Conservation (phyloP, 2,113 vertebrate genomes). For the Dipodomys ordii region DNA sequence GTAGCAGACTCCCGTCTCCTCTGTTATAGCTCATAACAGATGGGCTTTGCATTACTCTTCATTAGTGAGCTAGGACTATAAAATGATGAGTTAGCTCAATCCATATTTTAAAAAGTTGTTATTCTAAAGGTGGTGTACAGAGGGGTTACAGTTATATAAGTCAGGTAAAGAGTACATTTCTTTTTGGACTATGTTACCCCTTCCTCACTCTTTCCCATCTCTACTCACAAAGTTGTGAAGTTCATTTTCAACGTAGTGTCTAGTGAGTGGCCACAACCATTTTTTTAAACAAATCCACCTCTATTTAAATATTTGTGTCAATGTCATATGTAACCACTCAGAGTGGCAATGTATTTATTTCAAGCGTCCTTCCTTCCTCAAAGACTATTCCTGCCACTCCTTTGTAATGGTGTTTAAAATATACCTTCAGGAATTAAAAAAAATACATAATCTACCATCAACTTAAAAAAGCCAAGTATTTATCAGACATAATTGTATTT, state of each 20-base stretch:
- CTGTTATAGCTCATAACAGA: constrained; percentile 38
- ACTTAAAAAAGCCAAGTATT: not conserved
- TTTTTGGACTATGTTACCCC: too few relatives aligned
- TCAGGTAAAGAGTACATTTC: too few relatives aligned
- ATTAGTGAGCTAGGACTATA: not conserved
- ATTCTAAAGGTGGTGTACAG: too few relatives aligned
- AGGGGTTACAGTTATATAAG: too few relatives aligned
- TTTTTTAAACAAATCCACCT: constrained; percentile 18
- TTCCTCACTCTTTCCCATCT: too few relatives aligned
- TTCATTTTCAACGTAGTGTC: too few relatives aligned
- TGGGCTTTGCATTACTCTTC: not conserved
- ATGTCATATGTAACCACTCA: not conserved
- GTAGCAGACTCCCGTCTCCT: not conserved
- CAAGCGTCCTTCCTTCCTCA: not conserved
- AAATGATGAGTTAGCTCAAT: constrained; percentile 42
- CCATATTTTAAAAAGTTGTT: not conserved
- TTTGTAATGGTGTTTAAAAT: not conserved
- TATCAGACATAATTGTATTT: not conserved
- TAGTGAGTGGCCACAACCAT: not conserved
- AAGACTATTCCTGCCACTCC: not conserved
- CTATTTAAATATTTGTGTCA: constrained; percentile 34
- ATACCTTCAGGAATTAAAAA: constrained; percentile 2
- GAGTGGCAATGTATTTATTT: not conserved
- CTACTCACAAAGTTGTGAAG: too few relatives aligned
- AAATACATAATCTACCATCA: not conserved